phyloP scores from a whole-genome alignment of 2,797 vertebrate species.

The Darevskia nairensis region DNA sequence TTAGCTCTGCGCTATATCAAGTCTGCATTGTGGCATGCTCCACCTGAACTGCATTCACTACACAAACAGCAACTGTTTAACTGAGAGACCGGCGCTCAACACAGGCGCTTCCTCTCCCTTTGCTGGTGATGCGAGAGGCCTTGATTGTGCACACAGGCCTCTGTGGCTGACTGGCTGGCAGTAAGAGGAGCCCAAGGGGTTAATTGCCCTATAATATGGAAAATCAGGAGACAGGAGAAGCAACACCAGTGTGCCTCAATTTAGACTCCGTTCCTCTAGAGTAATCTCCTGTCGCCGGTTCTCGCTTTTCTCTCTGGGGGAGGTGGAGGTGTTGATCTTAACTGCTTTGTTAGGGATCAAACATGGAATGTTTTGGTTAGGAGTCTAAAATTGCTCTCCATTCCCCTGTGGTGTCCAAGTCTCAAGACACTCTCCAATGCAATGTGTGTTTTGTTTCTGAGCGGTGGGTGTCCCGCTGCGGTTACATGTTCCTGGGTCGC shows the following conservation, averaged over 20 bases:
- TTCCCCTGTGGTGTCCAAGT: background rate
- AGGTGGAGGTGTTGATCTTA: slow-evolving; percentile 16
- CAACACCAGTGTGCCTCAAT: background rate
- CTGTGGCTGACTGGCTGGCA: background rate
- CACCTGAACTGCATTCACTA: no score
- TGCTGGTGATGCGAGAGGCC: background rate
- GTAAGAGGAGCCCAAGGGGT: slow-evolving; percentile 36
- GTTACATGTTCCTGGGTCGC: slow-evolving; percentile 3
- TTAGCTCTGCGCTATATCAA: background rate
- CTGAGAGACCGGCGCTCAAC: background rate
- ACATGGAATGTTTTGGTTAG: slow-evolving; percentile 55
- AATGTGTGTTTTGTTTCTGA: background rate
- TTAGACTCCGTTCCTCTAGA: slow-evolving; percentile 13
- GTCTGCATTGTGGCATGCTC: no score
- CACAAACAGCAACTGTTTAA: background rate
- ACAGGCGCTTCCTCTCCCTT: no score
- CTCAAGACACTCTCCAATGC: fast-evolving
- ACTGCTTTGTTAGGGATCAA: slow-evolving; percentile 37
- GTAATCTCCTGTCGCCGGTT: background rate
- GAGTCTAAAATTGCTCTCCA: slow-evolving; percentile 3
- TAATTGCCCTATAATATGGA: slow-evolving; percentile 9
- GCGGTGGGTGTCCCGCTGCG: background rate
- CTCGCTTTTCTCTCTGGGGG: background rate
- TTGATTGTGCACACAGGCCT: background rate
- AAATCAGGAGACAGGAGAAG: background rate